Base-by-base conservation (phyloP, 2,797 vertebrate genomes). In the Coreius guichenoti region DNA sequence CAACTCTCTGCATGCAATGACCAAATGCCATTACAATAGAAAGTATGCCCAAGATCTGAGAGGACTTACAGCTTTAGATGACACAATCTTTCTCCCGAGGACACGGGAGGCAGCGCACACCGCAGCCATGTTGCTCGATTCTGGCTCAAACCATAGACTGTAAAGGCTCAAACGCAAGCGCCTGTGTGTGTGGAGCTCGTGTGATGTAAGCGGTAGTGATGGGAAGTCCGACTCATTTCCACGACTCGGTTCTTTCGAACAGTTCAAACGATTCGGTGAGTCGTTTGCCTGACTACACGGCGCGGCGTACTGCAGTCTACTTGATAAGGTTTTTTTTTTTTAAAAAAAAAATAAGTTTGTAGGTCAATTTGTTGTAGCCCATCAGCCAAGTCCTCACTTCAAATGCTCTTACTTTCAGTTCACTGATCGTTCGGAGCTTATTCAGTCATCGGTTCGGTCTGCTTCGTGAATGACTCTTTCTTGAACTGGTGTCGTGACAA, bases 51-150 rank as follows among this genome's bases (percentile, higher is more conserved):
- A 54, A 56, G 6, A 47, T n/a, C 1, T n/a, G 31, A 39, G 1
- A 69, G 26, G 2, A 87, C 90, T 91, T 63, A 91, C 91, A 31
- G 85, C 61, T 78, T 89, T 91, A 9, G 85, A 80, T 47, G 82
- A 86, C 21, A 91, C 75, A 8, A 91, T 49, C 56, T 85, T 90
- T 86, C 81, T 91, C 16, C 89, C 86, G 70, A 92, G 84, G 69
- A 90, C 87, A 87, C 91, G 87, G 63, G 89, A 91, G 2, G 81
- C 86, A 56, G 69, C 65, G 16, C 85, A 85, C 33, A 92, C 81
- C 3, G 87, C 85, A 1, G 91, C 89, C 91, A 92, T 92, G 70
- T 72, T 88, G 47, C 33, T 73, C 6, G 31, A 14, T 14, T 54
- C 43, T 26, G 45, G 8, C 45, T 36, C 8, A 17, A 39, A 23